Evolutionary conservation across 2,797 vertebrate species (phyloP).

Genomic region (Poeciliopsis infans): DNA sequence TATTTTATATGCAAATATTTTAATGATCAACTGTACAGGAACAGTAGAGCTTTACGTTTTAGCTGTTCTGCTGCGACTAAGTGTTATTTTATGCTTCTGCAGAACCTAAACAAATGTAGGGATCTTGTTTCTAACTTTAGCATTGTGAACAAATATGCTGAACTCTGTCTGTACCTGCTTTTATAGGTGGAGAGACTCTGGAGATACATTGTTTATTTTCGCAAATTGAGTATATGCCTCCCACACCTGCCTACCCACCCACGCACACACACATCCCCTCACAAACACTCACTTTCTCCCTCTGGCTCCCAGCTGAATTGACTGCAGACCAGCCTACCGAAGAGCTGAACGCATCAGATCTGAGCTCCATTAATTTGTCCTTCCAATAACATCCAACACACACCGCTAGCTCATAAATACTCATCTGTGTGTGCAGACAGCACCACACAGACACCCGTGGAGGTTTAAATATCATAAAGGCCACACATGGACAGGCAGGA

Average conservation of each 20-base stretch:
- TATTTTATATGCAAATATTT: background rate
- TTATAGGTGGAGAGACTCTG: slow-evolving; percentile 18
- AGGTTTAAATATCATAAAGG: slow-evolving; percentile 33
- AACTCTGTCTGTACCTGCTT: slow-evolving; percentile 10
- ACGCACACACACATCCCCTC: slow-evolving; percentile 12
- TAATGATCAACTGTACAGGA: background rate
- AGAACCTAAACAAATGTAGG: background rate
- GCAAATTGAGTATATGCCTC: slow-evolving; percentile 8
- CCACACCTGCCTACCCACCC: slow-evolving; percentile 7
- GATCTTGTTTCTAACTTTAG: slow-evolving; percentile 6
- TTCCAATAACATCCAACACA: slow-evolving; percentile 27
- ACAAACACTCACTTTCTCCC: slow-evolving; percentile 9
- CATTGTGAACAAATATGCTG: background rate
- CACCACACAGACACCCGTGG: slow-evolving; percentile 6
- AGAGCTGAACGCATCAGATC: slow-evolving; percentile 41
- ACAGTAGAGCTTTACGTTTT: background rate
- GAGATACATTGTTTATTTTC: slow-evolving; percentile 16
- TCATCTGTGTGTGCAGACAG: background rate
- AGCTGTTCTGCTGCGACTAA: background rate
- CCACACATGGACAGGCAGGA: slow-evolving; percentile 27
- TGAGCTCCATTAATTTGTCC: slow-evolving; percentile 50
- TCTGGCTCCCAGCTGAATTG: slow-evolving; percentile 11
- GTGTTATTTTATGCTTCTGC: background rate
- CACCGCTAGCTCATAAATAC: slow-evolving; percentile 32
- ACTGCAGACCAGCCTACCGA: slow-evolving; percentile 33